These are phyloP conservation scores for Nixonia krombeini DNA, from an alignment of 1,140 invertebrate genomes.

Conservation along the genomic window DNA sequence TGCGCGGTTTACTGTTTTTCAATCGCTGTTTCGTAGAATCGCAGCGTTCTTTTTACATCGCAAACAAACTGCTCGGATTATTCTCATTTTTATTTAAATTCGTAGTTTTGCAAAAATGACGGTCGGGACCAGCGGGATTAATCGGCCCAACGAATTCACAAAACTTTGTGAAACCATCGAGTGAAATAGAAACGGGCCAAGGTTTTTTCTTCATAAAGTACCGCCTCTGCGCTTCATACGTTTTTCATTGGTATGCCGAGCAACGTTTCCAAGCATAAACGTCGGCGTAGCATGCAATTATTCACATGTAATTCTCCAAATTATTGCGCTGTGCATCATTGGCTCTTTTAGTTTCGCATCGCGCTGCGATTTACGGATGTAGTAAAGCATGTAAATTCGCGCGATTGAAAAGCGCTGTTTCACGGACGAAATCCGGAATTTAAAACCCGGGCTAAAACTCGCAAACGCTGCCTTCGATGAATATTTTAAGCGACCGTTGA, in stretches of 20 bases:
- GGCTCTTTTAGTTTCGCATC: constrained; percentile 1
- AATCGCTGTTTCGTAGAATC: neutral
- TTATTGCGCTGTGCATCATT: constrained; percentile 20
- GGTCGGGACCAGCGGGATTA: too few relatives aligned
- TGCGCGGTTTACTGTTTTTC: constrained; percentile 23
- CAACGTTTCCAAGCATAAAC: constrained; percentile 32
- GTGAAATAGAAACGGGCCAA: constrained; percentile 43
- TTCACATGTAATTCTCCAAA: constrained; percentile 32
- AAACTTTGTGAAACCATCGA: constrained; percentile 28
- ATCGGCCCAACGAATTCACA: too few relatives aligned
- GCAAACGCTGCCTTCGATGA: too few relatives aligned
- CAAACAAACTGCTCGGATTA: too few relatives aligned
- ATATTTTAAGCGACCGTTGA: too few relatives aligned
- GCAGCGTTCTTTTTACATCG: too few relatives aligned
- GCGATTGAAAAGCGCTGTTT: too few relatives aligned
- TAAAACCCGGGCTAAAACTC: too few relatives aligned
- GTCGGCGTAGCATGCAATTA: constrained; percentile 32
- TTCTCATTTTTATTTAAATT: too few relatives aligned
- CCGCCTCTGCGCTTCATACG: constrained; percentile 24
- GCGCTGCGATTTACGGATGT: too few relatives aligned
- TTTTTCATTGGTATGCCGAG: constrained; percentile 33
- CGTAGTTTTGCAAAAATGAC: too few relatives aligned
- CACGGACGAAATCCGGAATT: neutral
- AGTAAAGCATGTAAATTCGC: too few relatives aligned
- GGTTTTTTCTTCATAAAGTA: constrained; percentile 44